A percentile compares a stretch with the other conserved stretches of the same genome.
Conservation (phyloP, 2,113 vertebrate genomes). For the Myotis yumanensis region DNA sequence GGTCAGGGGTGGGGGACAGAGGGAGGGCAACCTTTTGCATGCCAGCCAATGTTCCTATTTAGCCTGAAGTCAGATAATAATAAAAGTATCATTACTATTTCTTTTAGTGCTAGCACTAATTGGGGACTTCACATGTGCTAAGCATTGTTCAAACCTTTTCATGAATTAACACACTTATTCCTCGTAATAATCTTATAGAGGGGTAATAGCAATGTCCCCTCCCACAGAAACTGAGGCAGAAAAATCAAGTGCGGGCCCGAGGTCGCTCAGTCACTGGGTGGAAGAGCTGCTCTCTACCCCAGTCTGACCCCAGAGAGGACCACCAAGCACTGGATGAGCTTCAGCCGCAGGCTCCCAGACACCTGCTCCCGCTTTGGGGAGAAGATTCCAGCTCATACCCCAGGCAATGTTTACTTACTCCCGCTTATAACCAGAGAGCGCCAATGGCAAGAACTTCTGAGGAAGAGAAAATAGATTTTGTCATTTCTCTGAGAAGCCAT, state of each 20-base stretch:
- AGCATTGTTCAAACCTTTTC: background rate
- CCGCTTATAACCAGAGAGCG: background rate
- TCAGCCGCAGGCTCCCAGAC: background rate
- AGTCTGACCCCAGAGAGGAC: background rate
- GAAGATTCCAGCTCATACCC: background rate
- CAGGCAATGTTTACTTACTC: background rate
- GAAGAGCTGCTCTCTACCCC: background rate
- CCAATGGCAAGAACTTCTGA: background rate
- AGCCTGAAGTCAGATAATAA: background rate
- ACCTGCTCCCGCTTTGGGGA: background rate
- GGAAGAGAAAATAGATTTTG: conserved; percentile 56
- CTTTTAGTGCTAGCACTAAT: background rate
- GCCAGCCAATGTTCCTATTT: background rate
- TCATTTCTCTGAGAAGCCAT: conserved; percentile 53
- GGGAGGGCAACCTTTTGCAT: background rate
- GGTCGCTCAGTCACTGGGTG: background rate
- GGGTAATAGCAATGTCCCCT: background rate
- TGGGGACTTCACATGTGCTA: background rate
- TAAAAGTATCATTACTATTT: background rate
- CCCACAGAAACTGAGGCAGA: background rate
- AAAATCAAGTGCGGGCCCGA: background rate
- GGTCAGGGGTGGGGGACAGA: rapidly evolving
- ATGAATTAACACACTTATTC: background rate
- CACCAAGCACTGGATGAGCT: background rate
- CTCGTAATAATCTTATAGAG: background rate